Percentiles rank a stretch among this genome's conserved stretches.
These are phyloP conservation scores for Harpagifer antarcticus DNA, from an alignment of 2,797 vertebrate genomes.

Conservation along the genomic window DNA sequence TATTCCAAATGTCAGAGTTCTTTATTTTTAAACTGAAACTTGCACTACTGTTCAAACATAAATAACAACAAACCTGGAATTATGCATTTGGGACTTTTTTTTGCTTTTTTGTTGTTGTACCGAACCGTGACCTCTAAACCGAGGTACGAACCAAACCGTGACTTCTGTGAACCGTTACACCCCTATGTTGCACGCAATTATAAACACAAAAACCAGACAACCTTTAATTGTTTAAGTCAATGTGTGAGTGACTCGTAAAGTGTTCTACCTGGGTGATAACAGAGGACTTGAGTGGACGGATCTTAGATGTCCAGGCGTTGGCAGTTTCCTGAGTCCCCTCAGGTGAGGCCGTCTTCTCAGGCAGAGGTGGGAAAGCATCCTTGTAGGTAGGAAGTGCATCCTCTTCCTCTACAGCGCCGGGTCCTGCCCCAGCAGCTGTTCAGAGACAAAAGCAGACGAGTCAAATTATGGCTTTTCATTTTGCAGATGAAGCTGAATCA, in stretches of 20 bases:
- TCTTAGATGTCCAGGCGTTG: constrained; percentile 95
- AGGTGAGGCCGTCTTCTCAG: constrained; percentile 93
- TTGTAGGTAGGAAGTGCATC: constrained; percentile 98
- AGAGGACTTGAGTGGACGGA: constrained; percentile 98
- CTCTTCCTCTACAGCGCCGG: constrained; percentile 92
- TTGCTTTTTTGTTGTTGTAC: no score
- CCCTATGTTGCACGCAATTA: no score
- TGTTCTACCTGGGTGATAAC: constrained; percentile 96
- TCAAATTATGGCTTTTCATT: neutral
- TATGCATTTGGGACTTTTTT: no score
- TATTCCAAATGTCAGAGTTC: no score
- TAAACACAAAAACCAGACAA: neutral
- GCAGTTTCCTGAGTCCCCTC: constrained; percentile 91
- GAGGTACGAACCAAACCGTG: no score
- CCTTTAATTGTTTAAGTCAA: neutral
- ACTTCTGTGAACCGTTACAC: no score
- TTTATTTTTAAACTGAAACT: no score
- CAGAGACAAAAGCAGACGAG: neutral
- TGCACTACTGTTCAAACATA: no score
- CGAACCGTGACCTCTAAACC: no score
- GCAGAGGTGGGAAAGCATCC: constrained; percentile 98
- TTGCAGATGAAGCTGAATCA: neutral
- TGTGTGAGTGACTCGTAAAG: neutral
- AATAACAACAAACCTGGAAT: no score
- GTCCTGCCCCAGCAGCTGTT: constrained; percentile 84